A percentile compares a stretch with the other conserved stretches of the same genome.
Evolutionary conservation across 2,113 vertebrate genomes (phyloP).

Genomic region (Zapornia atra): DNA sequence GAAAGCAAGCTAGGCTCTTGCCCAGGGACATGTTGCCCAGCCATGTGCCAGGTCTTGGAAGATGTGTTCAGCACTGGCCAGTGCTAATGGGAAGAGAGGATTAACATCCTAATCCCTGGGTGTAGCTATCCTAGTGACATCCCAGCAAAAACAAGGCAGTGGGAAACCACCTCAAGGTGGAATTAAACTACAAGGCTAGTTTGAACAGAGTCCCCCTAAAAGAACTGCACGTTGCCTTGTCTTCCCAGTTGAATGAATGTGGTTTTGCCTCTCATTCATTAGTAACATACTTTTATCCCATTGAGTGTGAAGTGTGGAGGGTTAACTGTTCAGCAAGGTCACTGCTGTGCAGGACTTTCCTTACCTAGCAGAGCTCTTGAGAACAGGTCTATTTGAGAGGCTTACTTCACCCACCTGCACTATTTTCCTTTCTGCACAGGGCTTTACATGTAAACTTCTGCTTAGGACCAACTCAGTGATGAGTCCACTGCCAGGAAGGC

Average conservation of each 20-base stretch:
- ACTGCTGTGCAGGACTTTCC: background rate
- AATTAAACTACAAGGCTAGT: background rate
- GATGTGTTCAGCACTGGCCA: background rate
- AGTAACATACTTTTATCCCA: background rate
- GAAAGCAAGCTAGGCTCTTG: background rate
- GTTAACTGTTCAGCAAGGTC: background rate
- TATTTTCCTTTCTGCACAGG: background rate
- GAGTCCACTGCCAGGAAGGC: background rate
- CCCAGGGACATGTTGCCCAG: background rate
- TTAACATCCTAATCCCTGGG: background rate
- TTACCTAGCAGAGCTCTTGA: background rate
- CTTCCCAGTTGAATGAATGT: background rate
- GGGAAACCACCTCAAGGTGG: background rate
- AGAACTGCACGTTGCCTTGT: background rate
- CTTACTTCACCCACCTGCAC: background rate
- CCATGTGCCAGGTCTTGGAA: background rate
- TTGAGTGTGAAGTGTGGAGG: background rate
- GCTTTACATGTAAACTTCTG: background rate
- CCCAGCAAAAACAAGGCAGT: background rate
- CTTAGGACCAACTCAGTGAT: background rate
- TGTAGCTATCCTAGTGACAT: background rate
- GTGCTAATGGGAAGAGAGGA: background rate
- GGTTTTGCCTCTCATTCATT: background rate
- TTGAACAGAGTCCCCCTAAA: background rate
- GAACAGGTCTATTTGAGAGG: background rate